Evolutionary conservation across 2,113 vertebrate genomes (phyloP), one percentile per base, ranked within the genome.

Genomic region (Sander lucioperca): DNA sequence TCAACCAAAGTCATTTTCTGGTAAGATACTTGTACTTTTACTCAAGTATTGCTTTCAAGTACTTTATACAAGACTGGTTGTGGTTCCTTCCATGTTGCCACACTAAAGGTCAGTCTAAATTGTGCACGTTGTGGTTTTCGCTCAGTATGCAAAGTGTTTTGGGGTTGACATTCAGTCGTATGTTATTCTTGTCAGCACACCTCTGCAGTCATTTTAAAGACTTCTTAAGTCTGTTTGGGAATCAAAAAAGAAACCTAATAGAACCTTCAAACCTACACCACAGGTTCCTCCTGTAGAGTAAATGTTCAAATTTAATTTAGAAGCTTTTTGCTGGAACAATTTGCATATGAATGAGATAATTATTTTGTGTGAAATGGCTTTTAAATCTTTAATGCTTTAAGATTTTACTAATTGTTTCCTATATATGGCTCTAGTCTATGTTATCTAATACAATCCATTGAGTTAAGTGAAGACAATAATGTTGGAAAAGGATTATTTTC

Each of bases 91-190:
- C 25, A 21, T 0, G 11, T 68, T 54, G 58, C 59, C 45, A 56
- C 45, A 30, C 25, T 39, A 76, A 85, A 85, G 47, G 82, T 84
- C 80, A 74, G 9, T 59, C 77, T 77, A 27, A 82, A 84, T 27
- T 33, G 14, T 47, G 19, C 23, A 18, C 64, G 36, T 48, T 80
- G 39, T 64, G 69, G 25, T 45, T 18, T 21, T 10, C 19, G 3
- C 56, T 69, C 33, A 6, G 63, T 79, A 65, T 86, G 75, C 78
- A 48, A 39, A 16, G 47, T 23, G 3, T 74, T 83, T 54, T 21
- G 16, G 16, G 39, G 13, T 19, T 77, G 78, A 74, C 58, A 25
- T 71, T 88, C 77, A 69, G 27, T 73, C 10, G 25, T 11, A 33
- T 47, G 53, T 82, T 48, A 25, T 69, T 80, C 19, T 33, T 76